Base-by-base conservation (phyloP, 2,113 vertebrate genomes). In the Pelobates fuscus region DNA sequence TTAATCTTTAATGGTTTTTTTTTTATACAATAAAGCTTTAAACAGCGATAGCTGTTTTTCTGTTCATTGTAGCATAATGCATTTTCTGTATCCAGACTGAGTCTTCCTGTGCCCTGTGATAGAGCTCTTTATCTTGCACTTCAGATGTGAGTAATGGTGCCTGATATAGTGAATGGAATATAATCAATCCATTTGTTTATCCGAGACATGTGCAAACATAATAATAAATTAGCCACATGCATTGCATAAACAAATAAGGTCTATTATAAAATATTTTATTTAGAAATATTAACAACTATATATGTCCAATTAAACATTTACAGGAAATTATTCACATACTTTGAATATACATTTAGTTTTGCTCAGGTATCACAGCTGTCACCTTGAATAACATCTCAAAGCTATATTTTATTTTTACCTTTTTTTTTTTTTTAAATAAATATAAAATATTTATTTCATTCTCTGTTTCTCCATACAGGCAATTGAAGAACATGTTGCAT, bases 401-500 rank as follows among this genome's bases (percentile, higher is more conserved):
- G 20, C 52, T n/a, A 55, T 55, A 55, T 1, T 29, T 24, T 23
- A 29, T 0, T 11, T 27, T 18, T 44, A 1, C 2, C 1, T 49
- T 41, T 0, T 0, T 3, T 0, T n/a, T n/a, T n/a, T n/a, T n/a
- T 27, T 62, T 78, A 14, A 18, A 26, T 25, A 44, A 10, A 66
- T 71, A n/a, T 78, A 46, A 74, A 78, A 80, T 70, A 77, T 78
- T 23, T 25, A 17, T 17, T 74, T 84, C 77, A 79, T 0, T 3
- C 78, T 83, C 79, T 71, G 12, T 86, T n/a, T n/a, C 60, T 80
- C 3, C 84, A 82, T 81, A n/a, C 84, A 98, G 96, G 94, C 93
- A 82, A 90, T 93, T 18, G 92, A 96, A 85, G 95, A 98, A 79
- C 96, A 98, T 0, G 87, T 97, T 84, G 95, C 95, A 2, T 99